Evolutionary conservation across 2,113 vertebrate genomes (phyloP).

Genomic region (Crotalus helleri): DNA sequence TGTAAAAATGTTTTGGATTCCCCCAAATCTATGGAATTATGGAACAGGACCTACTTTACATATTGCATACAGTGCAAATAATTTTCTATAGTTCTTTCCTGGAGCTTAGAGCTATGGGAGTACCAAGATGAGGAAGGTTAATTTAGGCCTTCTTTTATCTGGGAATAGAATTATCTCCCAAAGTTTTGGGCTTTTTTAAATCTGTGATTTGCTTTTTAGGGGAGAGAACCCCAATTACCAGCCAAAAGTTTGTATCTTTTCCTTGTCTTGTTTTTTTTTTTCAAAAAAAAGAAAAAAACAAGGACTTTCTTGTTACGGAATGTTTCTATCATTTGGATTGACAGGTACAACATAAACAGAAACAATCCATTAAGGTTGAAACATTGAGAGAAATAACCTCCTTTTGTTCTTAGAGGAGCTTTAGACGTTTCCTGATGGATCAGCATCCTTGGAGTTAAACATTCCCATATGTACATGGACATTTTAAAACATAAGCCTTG

Average conservation of each 20-base stretch:
- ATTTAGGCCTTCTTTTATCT: neutral
- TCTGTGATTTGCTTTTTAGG: neutral
- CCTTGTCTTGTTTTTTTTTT: neutral
- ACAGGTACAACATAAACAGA: constrained; percentile 35
- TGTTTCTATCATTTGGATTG: neutral
- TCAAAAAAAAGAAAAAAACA: neutral
- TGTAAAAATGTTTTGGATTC: neutral
- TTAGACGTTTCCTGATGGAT: constrained; percentile 58
- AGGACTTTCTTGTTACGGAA: neutral
- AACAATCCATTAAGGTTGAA: constrained; percentile 18
- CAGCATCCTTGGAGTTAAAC: constrained; percentile 67
- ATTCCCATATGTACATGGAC: constrained; percentile 67
- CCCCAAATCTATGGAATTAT: neutral
- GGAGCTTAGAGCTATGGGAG: neutral
- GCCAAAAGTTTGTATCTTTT: neutral
- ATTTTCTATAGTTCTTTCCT: neutral
- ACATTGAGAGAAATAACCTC: neutral
- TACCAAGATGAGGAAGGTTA: neutral
- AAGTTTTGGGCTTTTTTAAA: neutral
- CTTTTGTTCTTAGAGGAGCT: constrained; percentile 38
- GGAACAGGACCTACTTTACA: neutral
- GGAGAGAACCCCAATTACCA: neutral
- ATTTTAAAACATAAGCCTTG: constrained; percentile 69
- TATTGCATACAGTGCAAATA: neutral
- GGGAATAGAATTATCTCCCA: neutral